Evolutionary conservation across 2,888 invertebrate genomes (phyloP).

Genomic region (Invenusta paracnida): DNA sequence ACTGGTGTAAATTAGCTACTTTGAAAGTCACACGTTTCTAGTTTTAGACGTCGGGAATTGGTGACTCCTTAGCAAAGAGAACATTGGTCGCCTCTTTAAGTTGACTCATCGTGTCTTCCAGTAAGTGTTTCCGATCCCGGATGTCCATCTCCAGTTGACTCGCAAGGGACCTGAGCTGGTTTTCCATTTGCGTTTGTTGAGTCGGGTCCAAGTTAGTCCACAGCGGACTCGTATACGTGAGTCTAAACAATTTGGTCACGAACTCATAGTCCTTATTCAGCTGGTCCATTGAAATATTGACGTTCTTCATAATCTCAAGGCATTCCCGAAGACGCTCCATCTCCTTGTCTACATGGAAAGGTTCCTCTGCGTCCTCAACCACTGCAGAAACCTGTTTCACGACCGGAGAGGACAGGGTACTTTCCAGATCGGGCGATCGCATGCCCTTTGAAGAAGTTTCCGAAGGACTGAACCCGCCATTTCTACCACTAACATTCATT

Average conservation of each 20-base stretch:
- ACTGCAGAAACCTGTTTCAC: too few relatives aligned
- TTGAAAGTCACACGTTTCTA: too few relatives aligned
- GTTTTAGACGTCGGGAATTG: too few relatives aligned
- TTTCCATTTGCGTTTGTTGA: neutral
- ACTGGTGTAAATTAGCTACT: too few relatives aligned
- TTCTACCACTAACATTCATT: too few relatives aligned
- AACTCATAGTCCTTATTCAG: neutral
- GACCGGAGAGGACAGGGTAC: too few relatives aligned
- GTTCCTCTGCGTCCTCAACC: too few relatives aligned
- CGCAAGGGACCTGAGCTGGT: neutral
- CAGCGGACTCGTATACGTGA: neutral
- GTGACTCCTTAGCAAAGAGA: neutral
- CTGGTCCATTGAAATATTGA: neutral
- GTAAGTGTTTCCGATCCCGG: neutral
- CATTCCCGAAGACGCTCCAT: neutral
- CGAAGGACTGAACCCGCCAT: too few relatives aligned
- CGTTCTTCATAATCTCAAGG: neutral
- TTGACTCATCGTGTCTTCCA: neutral
- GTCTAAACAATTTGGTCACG: neutral
- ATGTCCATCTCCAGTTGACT: neutral
- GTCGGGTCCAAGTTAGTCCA: neutral
- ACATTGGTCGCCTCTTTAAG: neutral
- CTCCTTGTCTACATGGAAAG: neutral
- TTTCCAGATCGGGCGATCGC: too few relatives aligned
- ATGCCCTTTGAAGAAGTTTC: too few relatives aligned